These are phyloP conservation scores for Chrysotoxum bicinctum DNA, from an alignment of 2,888 invertebrate genomes.

Conservation along the genomic window DNA sequence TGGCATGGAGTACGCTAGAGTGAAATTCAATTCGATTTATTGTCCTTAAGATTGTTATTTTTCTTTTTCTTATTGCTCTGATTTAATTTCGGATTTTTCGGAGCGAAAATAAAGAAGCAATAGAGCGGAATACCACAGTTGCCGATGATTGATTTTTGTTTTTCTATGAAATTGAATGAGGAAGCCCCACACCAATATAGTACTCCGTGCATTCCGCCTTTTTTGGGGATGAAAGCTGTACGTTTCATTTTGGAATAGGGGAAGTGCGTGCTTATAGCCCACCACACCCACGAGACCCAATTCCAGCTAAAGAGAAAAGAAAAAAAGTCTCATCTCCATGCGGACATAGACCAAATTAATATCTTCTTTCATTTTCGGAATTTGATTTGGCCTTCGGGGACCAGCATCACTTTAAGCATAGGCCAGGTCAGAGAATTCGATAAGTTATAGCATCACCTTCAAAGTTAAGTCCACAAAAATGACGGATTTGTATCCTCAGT, in stretches of 20 bases:
- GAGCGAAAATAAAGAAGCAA: conserved; percentile 51
- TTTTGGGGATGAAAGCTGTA: background rate
- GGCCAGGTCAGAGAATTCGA: background rate
- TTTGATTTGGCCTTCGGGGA: conserved; percentile 26
- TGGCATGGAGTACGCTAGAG: conserved; percentile 29
- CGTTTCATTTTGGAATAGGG: background rate
- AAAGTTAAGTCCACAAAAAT: conserved; percentile 18
- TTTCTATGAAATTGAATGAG: conserved; percentile 67
- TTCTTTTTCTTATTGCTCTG: conserved; percentile 37
- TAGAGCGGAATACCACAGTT: conserved; percentile 71
- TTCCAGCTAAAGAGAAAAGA: conserved; percentile 9
- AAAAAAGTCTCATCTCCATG: conserved; percentile 21
- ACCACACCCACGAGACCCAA: background rate
- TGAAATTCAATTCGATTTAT: conserved; percentile 71
- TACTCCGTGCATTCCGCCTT: background rate
- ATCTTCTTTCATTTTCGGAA: conserved; percentile 45
- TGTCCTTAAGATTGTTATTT: conserved; percentile 72
- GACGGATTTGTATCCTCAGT: conserved; percentile 11
- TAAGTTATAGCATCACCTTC: background rate
- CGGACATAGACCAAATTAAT: conserved; percentile 56
- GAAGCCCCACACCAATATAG: background rate
- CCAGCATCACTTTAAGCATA: background rate
- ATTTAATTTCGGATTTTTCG: conserved; percentile 67
- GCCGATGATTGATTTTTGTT: conserved; percentile 71
- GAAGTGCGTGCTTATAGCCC: conserved; percentile 40